These are phyloP conservation scores for Cephonodes hylas DNA, from an alignment of 2,888 invertebrate genomes.

Conservation along the genomic window DNA sequence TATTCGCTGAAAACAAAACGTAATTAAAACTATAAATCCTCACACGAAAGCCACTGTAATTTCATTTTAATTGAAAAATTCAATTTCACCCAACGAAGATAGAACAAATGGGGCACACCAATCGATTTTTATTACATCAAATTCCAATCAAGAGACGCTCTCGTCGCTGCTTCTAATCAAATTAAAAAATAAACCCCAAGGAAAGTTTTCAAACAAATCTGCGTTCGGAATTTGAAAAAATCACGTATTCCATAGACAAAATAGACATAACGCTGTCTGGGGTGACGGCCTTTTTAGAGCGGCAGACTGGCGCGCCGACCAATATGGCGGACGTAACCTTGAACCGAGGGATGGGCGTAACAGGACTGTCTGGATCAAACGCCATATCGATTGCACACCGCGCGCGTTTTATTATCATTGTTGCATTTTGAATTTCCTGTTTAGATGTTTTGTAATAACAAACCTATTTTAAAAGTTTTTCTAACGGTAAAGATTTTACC, in stretches of 20 bases:
- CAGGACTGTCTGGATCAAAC: slow-evolving; percentile 45
- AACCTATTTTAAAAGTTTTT: too few relatives aligned
- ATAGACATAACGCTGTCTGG: not conserved
- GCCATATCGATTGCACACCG: slow-evolving; percentile 2
- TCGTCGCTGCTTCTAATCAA: too few relatives aligned
- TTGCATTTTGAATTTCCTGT: not conserved
- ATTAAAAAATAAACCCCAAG: too few relatives aligned
- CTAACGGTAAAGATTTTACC: too few relatives aligned
- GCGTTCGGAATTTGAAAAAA: too few relatives aligned
- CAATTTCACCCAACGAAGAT: not conserved
- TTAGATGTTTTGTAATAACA: not conserved
- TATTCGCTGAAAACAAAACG: too few relatives aligned
- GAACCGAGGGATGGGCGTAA: slow-evolving; percentile 40
- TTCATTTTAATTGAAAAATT: too few relatives aligned
- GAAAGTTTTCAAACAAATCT: not conserved
- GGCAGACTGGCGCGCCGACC: slow-evolving; percentile 20
- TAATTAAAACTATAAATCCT: too few relatives aligned
- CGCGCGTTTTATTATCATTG: not conserved
- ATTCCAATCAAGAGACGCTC: not conserved
- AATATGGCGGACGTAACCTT: slow-evolving; percentile 59
- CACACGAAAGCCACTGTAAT: too few relatives aligned
- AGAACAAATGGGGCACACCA: not conserved
- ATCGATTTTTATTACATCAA: not conserved
- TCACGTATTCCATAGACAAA: too few relatives aligned
- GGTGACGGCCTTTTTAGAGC: not conserved